Conservation (phyloP, 2,113 vertebrate species). For the Vireo altiloquus region DNA sequence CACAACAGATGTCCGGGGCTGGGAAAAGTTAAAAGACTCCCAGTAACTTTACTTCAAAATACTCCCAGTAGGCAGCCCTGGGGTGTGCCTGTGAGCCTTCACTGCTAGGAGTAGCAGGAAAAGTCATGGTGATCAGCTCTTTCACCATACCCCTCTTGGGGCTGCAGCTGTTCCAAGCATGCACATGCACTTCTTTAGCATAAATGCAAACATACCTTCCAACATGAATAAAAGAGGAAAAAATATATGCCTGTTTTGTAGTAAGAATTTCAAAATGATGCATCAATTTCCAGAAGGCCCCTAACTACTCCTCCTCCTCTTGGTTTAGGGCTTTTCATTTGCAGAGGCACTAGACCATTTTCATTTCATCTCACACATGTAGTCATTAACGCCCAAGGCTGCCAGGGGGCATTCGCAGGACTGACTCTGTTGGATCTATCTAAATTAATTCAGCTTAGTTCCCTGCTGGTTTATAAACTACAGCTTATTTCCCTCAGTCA, state of each 20-base stretch:
- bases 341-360: background rate
- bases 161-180: background rate
- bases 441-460: background rate
- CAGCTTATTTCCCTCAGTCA: background rate
- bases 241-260: background rate
- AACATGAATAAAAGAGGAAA: background rate
- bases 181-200: too few relatives aligned
- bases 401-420: background rate
- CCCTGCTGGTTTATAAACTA: background rate
- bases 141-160: too few relatives aligned
- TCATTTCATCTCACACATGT: background rate
- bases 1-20: background rate
- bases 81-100: background rate
- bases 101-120: background rate
- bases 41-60: background rate
- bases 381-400: background rate
- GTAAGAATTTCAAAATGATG: background rate
- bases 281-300: background rate
- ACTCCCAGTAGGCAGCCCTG: background rate
- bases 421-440: accelerated
- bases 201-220: background rate
- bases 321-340: background rate
- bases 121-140: background rate
- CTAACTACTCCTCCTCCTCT: background rate
- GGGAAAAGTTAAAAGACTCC: background rate